Conservation (phyloP, 2,888 invertebrate species). For the Phengaris alcon region DNA sequence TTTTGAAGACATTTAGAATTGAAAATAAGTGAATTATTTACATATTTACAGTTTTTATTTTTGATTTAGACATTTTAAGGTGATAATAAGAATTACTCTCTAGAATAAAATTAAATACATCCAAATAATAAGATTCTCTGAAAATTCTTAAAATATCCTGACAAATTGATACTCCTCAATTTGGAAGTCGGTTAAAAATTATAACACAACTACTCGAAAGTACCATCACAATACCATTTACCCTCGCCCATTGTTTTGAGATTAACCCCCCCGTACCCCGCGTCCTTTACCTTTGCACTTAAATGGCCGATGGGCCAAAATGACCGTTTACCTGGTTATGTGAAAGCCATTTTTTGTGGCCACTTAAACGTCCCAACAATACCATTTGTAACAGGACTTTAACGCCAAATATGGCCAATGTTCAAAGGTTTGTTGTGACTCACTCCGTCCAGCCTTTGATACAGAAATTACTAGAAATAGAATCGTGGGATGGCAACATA, state of each 20-base stretch:
- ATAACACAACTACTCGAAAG: neutral
- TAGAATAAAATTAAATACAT: too few relatives aligned
- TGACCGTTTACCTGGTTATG: conserved; percentile 24
- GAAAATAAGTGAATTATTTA: too few relatives aligned
- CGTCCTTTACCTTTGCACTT: conserved; percentile 18
- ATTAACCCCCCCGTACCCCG: conserved; percentile 5
- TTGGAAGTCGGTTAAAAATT: neutral
- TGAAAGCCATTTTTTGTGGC: conserved; percentile 26
- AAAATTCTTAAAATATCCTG: too few relatives aligned
- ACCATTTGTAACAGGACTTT: conserved; percentile 16
- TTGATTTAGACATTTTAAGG: too few relatives aligned
- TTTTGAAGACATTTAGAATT: too few relatives aligned
- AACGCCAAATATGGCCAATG: conserved; percentile 19
- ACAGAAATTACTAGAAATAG: conserved; percentile 13
- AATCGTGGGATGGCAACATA: conserved; percentile 11
- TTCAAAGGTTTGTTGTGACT: conserved; percentile 19
- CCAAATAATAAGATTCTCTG: too few relatives aligned
- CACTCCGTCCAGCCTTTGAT: conserved; percentile 4
- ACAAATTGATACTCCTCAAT: neutral
- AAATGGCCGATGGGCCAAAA: conserved; percentile 5
- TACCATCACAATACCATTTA: neutral
- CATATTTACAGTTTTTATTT: too few relatives aligned
- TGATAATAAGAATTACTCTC: too few relatives aligned
- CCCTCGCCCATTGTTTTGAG: neutral
- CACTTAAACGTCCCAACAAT: conserved; percentile 21